These are phyloP conservation scores for Crocodylus rhombifer DNA, from an alignment of 2,797 vertebrate species.

Conservation along the genomic window DNA sequence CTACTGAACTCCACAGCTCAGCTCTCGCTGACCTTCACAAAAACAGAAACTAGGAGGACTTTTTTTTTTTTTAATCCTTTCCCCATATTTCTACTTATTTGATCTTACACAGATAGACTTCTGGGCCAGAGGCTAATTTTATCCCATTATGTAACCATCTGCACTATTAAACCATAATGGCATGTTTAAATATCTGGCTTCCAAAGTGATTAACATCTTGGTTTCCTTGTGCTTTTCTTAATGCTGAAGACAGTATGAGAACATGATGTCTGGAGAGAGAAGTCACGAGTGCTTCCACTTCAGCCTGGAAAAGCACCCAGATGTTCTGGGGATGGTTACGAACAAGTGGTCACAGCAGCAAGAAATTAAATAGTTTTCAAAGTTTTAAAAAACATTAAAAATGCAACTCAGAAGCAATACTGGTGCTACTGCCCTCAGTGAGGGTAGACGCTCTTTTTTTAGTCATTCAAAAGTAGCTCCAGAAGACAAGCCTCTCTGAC, in stretches of 20 bases:
- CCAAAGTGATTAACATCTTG: not conserved
- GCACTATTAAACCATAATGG: not conserved
- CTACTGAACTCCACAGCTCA: not conserved
- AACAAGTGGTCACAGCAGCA: fast-evolving
- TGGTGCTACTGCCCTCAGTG: fast-evolving
- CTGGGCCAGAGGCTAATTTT: conserved; percentile 59
- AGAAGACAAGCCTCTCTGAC: not conserved
- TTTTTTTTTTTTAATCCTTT: not conserved
- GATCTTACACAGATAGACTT: conserved; percentile 28
- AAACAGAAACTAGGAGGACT: not conserved
- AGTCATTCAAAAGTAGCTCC: not conserved
- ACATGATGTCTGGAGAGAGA: fast-evolving
- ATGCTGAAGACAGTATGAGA: not conserved
- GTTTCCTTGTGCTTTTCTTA: not conserved
- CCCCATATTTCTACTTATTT: not conserved
- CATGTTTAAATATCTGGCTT: not conserved
- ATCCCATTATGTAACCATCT: conserved; percentile 18
- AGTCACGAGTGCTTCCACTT: fast-evolving
- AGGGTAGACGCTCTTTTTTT: not conserved
- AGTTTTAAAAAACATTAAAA: not conserved
- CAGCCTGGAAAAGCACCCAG: fast-evolving
- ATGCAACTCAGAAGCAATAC: not conserved
- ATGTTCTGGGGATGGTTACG: fast-evolving
- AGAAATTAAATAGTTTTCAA: not conserved
- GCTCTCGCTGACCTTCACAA: not conserved